Evolutionary conservation across 2,797 vertebrate species (phyloP), one percentile per base, ranked within the genome.

Genomic region (Octomys mimax): DNA sequence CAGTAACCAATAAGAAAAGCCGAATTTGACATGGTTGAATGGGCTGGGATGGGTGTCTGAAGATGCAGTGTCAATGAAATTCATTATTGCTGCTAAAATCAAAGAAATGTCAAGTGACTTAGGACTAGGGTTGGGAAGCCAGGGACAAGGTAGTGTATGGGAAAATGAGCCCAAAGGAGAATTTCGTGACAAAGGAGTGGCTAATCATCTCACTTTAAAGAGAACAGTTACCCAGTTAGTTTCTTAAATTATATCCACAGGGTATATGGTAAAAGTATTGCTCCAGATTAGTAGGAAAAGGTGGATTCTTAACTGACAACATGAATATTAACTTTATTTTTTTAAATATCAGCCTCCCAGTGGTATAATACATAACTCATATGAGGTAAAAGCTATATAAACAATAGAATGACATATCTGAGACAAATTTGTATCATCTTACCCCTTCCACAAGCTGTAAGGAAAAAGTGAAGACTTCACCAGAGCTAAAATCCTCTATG

Each of bases 31-130:
- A 64, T 10, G 16, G 39, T 1, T 6, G 0, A 39, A 62, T 0
- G 2, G 0, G 2, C 4, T 0, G 2, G 49, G 28, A 2, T 7
- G 24, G 14, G 1, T 13, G 18, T 64, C 85, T 46, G 33, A 62
- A 77, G 28, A 22, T 7, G 10, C 0, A 24, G 42, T 46, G 39
- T 80, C 11, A 6, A 42, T 22, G 18, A 10, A 18, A 71, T 1
- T 9, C 12, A 64, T 42, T 46, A 6, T 19, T 22, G n/a, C 26
- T 6, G 5, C 4, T 66, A 19, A 18, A 33, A 49, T 78, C n/a
- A 2, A n/a, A 33, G 36, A 70, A 39, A 22, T 7, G 42, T 3
- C 18, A 33, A 33, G 4, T 3, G 80, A 61, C 66, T 5, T 18
- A 13, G 4, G 36, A 8, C 1, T 2, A 10, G 81, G 31, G 31